Conservation (phyloP, 1,140 invertebrate genomes). For the Brachionus plicatilis region DNA sequence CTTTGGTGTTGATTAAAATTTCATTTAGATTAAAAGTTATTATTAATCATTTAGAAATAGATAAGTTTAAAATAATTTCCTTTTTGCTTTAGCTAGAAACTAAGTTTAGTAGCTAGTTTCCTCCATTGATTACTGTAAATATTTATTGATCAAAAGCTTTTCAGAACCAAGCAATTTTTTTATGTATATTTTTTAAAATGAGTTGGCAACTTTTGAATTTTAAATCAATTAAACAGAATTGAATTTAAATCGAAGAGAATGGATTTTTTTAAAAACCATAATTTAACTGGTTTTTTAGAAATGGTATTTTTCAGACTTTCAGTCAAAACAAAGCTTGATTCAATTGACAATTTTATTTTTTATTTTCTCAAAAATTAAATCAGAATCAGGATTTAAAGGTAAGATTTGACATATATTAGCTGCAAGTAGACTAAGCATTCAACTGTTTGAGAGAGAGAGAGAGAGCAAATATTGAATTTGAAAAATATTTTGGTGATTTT, state of each 20-base stretch:
- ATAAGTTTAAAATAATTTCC: background rate
- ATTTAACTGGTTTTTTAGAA: no score
- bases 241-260: background rate
- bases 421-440: background rate
- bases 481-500: background rate
- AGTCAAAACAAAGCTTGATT: background rate
- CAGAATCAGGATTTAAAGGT: background rate
- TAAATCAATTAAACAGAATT: background rate
- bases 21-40: constrained; percentile 17
- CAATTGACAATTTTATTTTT: background rate
- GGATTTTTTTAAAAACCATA: background rate
- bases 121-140: background rate
- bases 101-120: background rate
- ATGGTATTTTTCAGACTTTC: background rate
- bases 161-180: background rate
- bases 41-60: background rate
- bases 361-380: background rate
- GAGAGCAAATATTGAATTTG: background rate
- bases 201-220: background rate
- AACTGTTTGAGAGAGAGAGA: background rate
- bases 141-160: background rate
- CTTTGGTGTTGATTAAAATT: constrained; percentile 18
- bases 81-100: background rate
- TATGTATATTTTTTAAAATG: background rate
- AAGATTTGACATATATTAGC: background rate